phyloP scores from a whole-genome alignment of 2,797 vertebrate species.

The Naso thynnoides region DNA sequence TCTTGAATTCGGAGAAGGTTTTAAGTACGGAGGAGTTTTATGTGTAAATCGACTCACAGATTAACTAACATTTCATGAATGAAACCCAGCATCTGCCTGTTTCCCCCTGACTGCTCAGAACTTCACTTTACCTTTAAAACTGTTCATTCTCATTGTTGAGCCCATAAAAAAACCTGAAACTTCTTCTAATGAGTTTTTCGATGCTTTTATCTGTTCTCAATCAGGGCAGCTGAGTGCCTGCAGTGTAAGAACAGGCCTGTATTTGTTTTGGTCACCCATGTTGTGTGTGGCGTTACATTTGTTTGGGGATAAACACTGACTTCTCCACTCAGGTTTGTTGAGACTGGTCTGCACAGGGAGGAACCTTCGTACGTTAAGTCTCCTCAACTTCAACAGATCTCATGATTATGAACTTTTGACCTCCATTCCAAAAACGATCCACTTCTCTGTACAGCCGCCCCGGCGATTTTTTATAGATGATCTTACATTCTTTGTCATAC shows the following conservation, averaged over 20 bases:
- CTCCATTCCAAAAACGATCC: too few species aligned
- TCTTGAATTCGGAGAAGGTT: too few species aligned
- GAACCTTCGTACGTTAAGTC: not conserved
- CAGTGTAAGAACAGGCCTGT: constrained; percentile 18
- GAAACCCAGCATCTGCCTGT: not conserved
- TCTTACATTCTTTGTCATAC: too few species aligned
- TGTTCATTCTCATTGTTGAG: not conserved
- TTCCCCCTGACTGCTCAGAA: not conserved
- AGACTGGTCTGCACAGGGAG: constrained; percentile 7
- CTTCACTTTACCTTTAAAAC: not conserved
- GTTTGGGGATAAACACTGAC: constrained; percentile 57
- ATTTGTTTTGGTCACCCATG: constrained; percentile 64
- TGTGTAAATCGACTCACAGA: too few species aligned
- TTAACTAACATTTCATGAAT: too few species aligned
- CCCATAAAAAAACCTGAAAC: constrained; percentile 14
- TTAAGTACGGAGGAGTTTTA: too few species aligned
- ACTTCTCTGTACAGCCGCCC: too few species aligned
- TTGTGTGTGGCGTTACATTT: constrained; percentile 59
- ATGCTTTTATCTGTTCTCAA: constrained; percentile 9
- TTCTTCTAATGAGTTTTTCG: not conserved
- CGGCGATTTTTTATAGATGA: too few species aligned
- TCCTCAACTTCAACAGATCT: not conserved
- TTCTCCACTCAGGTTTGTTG: constrained; percentile 7
- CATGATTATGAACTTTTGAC: too few species aligned
- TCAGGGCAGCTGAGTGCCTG: constrained; percentile 4